These are phyloP conservation scores for Bradypus variegatus DNA, from an alignment of 2,797 vertebrate species.

Conservation along the genomic window DNA sequence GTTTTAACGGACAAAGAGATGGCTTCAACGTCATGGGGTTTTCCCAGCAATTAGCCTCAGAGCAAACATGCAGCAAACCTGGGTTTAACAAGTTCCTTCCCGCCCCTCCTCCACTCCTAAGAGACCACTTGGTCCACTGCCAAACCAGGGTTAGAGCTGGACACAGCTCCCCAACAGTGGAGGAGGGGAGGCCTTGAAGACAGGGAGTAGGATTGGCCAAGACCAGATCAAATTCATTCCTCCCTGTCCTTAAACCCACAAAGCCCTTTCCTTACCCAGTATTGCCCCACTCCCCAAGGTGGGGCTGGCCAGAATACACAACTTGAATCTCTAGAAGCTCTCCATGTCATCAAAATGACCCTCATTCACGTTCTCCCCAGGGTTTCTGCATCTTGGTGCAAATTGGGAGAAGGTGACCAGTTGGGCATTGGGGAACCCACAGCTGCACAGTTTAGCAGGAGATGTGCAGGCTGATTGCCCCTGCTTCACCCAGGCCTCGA, in stretches of 20 bases:
- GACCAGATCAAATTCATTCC: neutral
- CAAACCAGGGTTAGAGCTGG: constrained; percentile 15
- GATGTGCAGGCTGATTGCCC: neutral
- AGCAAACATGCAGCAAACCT: constrained; percentile 42
- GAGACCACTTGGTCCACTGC: constrained; percentile 12
- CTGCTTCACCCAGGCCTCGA: neutral
- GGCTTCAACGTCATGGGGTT: constrained; percentile 57
- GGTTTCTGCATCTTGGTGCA: neutral
- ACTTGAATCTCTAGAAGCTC: neutral
- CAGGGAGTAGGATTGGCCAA: neutral
- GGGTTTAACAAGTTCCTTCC: constrained; percentile 62
- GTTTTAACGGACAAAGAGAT: constrained; percentile 35
- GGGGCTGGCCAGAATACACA: neutral
- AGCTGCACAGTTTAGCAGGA: neutral
- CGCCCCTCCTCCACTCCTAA: neutral
- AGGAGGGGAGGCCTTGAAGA: neutral
- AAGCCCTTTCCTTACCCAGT: neutral
- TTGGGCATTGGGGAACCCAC: accelerated
- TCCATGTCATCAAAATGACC: neutral
- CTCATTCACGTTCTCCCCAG: neutral
- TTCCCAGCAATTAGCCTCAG: constrained; percentile 52
- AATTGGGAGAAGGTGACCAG: neutral
- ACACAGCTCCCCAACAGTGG: neutral
- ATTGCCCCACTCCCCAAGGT: neutral
- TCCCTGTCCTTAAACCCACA: neutral